Conservation (phyloP, 1,140 invertebrate species). For the Dreissena polymorpha region DNA sequence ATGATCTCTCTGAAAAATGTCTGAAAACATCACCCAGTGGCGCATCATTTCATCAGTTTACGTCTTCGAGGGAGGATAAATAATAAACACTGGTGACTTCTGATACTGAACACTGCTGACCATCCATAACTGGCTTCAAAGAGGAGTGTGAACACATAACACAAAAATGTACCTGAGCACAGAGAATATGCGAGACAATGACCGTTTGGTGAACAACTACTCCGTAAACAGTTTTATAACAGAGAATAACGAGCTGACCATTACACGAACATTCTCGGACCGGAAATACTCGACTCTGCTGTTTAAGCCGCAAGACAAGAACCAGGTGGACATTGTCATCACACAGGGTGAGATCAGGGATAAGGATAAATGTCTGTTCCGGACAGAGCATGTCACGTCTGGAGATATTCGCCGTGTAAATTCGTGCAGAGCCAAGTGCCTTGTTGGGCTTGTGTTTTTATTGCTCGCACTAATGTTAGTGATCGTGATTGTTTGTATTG, state of each 20-base stretch:
- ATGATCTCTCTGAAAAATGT: no score
- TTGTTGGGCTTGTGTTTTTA: constrained; percentile 1
- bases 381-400: no score
- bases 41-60: no score
- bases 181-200: not conserved
- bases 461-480: constrained; percentile 12
- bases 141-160: no score
- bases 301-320: constrained; percentile 17
- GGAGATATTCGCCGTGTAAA: constrained; percentile 1
- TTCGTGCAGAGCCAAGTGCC: not conserved
- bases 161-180: not conserved
- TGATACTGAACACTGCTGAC: no score
- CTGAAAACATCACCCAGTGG: no score
- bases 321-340: constrained; percentile 17
- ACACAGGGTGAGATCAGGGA: not conserved
- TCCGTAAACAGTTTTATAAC: constrained; percentile 20
- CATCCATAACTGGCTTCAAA: no score
- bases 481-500: constrained; percentile 5
- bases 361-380: no score
- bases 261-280: constrained; percentile 1
- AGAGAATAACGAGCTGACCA: constrained; percentile 7
- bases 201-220: constrained; percentile 15
- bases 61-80: no score
- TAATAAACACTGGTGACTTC: no score
- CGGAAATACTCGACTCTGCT: constrained; percentile 23